A percentile compares a stretch with the other conserved stretches of the same genome.
phyloP scores from a whole-genome alignment of 2,113 vertebrate genomes.

The Cyprinodon tularosa region DNA sequence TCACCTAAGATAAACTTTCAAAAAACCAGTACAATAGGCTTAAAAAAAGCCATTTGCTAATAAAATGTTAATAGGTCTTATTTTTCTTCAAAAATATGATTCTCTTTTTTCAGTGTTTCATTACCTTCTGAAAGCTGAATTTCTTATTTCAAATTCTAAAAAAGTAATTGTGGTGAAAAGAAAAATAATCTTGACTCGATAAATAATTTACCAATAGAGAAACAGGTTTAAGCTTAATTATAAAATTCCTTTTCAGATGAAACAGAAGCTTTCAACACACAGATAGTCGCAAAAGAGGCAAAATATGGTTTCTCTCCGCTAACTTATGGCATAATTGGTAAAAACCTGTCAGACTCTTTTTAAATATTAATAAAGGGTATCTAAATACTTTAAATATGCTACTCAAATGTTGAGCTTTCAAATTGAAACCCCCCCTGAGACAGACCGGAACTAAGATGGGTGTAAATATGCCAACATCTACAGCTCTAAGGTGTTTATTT shows the following conservation, averaged over 20 bases:
- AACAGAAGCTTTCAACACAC: background rate
- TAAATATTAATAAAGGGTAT: background rate
- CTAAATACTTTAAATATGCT: background rate
- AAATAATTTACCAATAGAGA: background rate
- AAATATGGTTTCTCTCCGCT: background rate
- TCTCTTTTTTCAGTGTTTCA: no score
- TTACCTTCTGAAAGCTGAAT: no score
- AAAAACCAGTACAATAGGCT: no score
- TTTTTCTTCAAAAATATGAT: no score
- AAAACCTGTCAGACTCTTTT: background rate
- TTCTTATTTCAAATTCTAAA: no score
- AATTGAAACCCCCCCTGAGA: background rate
- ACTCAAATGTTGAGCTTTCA: background rate
- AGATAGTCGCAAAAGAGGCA: background rate
- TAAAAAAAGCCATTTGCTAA: no score
- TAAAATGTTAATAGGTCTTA: no score
- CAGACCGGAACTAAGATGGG: background rate
- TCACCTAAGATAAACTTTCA: no score
- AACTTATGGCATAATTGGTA: background rate
- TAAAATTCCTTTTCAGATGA: background rate
- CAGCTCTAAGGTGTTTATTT: background rate
- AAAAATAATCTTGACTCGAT: background rate
- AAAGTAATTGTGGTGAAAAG: no score
- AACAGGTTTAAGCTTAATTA: background rate
- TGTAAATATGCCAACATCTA: background rate